A percentile compares a stretch with the other conserved stretches of the same genome.
Evolutionary conservation across 1,140 invertebrate species (phyloP).

Genomic region (Drosophila athabasca): DNA sequence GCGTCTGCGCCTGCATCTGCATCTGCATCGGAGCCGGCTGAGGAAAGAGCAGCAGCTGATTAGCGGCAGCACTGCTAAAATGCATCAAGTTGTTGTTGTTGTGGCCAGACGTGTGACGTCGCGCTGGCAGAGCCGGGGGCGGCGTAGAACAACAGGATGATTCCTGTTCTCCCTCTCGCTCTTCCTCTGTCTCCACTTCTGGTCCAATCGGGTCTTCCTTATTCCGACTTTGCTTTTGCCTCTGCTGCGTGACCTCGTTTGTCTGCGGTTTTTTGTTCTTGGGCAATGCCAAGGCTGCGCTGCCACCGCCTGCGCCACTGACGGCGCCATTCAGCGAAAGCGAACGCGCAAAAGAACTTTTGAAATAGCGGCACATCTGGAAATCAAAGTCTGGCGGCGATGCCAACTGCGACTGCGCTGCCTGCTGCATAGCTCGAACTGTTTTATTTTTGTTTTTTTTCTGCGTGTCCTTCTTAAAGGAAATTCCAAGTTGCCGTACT

Average conservation of each 20-base stretch:
- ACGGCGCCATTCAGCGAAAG: conserved; percentile 65
- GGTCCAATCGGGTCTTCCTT: conserved; percentile 27
- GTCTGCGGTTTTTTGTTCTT: conserved; percentile 69
- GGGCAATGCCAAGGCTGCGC: conserved; percentile 59
- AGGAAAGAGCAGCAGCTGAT: conserved; percentile 19
- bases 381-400: conserved; percentile 79
- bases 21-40: conserved; percentile 24
- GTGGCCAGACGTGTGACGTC: conserved; percentile 61
- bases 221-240: conserved; percentile 21
- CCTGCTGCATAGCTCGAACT: conserved; percentile 47
- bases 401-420: background rate
- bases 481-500: conserved; percentile 6
- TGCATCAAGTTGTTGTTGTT: conserved; percentile 60
- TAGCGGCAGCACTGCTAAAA: conserved; percentile 44
- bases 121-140: conserved; percentile 68
- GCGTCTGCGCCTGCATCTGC: conserved; percentile 9
- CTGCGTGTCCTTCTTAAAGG: conserved; percentile 1
- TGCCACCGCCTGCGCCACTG: conserved; percentile 17
- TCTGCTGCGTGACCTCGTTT: conserved; percentile 53
- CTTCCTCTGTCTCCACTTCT: conserved; percentile 19
- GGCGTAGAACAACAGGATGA: conserved; percentile 52
- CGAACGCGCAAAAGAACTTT: conserved; percentile 83
- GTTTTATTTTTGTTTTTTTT: conserved; percentile 25
- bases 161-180: conserved; percentile 29
- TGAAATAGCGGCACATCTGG: conserved; percentile 79